These are phyloP conservation scores for Aix galericulata DNA, from an alignment of 2,113 vertebrate species.

Conservation along the genomic window DNA sequence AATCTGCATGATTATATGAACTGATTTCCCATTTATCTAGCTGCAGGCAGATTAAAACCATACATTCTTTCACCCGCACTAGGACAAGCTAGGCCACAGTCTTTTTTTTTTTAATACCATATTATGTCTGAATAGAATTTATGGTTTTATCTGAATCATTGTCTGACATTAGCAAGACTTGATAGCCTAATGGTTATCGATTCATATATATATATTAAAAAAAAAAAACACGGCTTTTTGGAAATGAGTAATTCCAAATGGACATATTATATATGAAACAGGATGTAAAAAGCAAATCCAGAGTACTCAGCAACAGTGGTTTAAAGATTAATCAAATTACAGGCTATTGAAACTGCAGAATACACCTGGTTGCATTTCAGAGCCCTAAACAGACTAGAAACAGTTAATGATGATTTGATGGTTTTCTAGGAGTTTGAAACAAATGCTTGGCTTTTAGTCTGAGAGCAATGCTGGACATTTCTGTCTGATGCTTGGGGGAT, in stretches of 20 bases:
- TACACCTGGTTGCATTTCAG: background rate
- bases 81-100: background rate
- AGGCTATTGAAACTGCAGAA: background rate
- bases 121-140: background rate
- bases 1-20: background rate
- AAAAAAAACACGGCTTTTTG: background rate
- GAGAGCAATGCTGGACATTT: conserved; percentile 50
- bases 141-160: background rate
- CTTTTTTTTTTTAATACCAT: background rate
- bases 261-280: background rate
- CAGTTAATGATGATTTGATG: conserved; percentile 27
- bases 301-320: background rate
- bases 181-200: background rate
- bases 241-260: conserved; percentile 25
- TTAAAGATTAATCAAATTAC: background rate
- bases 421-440: conserved; percentile 39
- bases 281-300: background rate
- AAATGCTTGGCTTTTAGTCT: conserved; percentile 57
- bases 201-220: background rate
- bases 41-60: background rate
- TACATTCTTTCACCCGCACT: background rate
- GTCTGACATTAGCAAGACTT: background rate
- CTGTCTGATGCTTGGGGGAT: conserved; percentile 67
- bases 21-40: background rate
- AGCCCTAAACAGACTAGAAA: background rate